phyloP scores from a whole-genome alignment of 2,888 invertebrate species.

The Caenorhabditis plicata region DNA sequence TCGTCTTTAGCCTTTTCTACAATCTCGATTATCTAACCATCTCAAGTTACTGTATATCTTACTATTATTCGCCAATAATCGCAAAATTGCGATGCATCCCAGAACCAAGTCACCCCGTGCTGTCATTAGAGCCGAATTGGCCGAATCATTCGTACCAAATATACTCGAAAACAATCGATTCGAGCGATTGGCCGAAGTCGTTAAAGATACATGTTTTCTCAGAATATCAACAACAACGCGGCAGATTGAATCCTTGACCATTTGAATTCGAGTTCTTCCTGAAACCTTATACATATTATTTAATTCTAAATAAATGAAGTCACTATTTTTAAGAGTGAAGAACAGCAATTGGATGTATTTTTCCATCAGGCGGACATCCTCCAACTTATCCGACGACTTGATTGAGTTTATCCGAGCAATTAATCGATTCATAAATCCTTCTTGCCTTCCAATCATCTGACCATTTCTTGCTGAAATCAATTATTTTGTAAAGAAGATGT shows the following conservation, averaged over 20 bases:
- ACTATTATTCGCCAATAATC: conserved; percentile 46
- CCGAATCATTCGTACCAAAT: conserved; percentile 22
- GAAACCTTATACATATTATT: too few relatives aligned
- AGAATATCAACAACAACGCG: background rate
- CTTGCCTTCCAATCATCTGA: background rate
- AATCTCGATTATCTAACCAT: conserved; percentile 13
- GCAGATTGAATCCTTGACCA: too few relatives aligned
- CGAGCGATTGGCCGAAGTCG: too few relatives aligned
- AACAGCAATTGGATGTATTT: conserved; percentile 55
- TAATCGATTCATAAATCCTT: conserved; percentile 20
- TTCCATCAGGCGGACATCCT: conserved; percentile 32
- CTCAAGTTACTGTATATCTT: conserved; percentile 4
- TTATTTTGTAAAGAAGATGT: background rate
- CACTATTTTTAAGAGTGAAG: conserved; percentile 54
- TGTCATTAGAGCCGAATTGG: conserved; percentile 8
- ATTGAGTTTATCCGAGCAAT: conserved; percentile 13
- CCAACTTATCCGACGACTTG: conserved; percentile 7
- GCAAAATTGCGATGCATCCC: conserved; percentile 38
- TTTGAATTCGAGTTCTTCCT: too few relatives aligned
- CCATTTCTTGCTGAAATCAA: background rate
- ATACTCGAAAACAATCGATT: conserved; percentile 20
- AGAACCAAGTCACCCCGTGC: conserved; percentile 37
- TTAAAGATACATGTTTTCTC: background rate
- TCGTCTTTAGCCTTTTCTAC: conserved; percentile 56
- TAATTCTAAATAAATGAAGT: conserved; percentile 24